Percentiles rank a stretch among this genome's conserved stretches.
These are phyloP conservation scores for Anisognathus igniventris DNA, from an alignment of 2,797 vertebrate species.

Conservation along the genomic window DNA sequence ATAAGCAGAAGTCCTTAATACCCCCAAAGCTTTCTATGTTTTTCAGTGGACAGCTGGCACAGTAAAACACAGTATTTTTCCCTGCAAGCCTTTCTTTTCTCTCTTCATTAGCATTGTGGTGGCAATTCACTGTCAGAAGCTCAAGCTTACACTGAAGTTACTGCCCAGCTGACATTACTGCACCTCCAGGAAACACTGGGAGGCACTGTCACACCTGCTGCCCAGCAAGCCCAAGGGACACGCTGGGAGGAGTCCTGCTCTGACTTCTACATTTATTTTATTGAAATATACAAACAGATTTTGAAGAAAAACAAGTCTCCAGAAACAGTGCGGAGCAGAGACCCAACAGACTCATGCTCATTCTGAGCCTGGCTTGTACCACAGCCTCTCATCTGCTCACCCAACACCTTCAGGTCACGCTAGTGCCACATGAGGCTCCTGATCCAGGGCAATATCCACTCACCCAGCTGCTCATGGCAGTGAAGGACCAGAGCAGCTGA, in stretches of 20 bases:
- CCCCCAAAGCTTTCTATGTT: neutral
- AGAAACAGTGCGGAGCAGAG: neutral
- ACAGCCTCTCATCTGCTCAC: neutral
- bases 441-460: neutral
- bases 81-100: neutral
- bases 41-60: neutral
- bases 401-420: neutral
- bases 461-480: neutral
- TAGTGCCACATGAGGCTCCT: neutral
- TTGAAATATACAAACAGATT: neutral
- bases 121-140: neutral
- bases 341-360: neutral
- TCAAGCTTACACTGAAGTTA: neutral
- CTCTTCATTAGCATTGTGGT: neutral
- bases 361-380: neutral
- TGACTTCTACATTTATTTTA: neutral
- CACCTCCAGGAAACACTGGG: neutral
- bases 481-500: neutral
- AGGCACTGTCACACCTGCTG: neutral
- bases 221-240: neutral
- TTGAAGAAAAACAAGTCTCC: neutral
- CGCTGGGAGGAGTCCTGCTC: neutral
- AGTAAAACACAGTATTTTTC: neutral
- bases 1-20: fast-evolving
- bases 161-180: neutral